phyloP scores from a whole-genome alignment of 2,888 invertebrate genomes.

The Neoaliturus tenellus region DNA sequence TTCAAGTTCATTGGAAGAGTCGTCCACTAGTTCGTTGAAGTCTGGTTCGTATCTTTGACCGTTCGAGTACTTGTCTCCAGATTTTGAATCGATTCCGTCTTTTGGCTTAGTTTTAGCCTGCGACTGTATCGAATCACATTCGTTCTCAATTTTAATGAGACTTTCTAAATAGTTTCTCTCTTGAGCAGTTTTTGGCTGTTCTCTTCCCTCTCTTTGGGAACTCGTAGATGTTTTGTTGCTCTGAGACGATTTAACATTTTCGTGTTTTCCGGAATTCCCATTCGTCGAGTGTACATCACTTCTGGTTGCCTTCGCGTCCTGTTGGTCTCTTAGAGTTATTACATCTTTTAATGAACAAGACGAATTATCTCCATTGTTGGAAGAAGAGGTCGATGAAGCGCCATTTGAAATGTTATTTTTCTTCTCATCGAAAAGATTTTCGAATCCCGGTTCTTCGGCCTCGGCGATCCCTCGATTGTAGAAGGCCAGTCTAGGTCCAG shows the following conservation, averaged over 20 bases:
- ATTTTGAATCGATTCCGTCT: slow-evolving; percentile 16
- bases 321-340: slow-evolving; percentile 75
- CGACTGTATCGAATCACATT: slow-evolving; percentile 73
- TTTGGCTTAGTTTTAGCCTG: slow-evolving; percentile 68
- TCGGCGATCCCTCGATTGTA: slow-evolving; percentile 79
- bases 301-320: slow-evolving; percentile 68
- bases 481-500: slow-evolving; percentile 79
- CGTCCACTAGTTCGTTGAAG: slow-evolving; percentile 84
- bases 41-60: slow-evolving; percentile 80
- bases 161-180: slow-evolving; percentile 71
- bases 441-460: slow-evolving; percentile 85
- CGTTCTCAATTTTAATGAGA: slow-evolving; percentile 74
- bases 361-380: slow-evolving; percentile 46
- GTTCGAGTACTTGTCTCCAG: slow-evolving; percentile 38
- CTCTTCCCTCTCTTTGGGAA: slow-evolving; percentile 59
- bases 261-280: slow-evolving; percentile 27
- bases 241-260: slow-evolving; percentile 52
- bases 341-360: slow-evolving; percentile 81
- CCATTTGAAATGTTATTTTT: slow-evolving; percentile 72
- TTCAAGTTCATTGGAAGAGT: slow-evolving; percentile 86
- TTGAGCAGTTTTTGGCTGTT: slow-evolving; percentile 52
- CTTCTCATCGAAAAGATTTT: slow-evolving; percentile 90
- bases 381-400: slow-evolving; percentile 35
- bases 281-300: slow-evolving; percentile 64
- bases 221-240: slow-evolving; percentile 22